Conservation (phyloP, 2,888 invertebrate species). For the Drosophila stalkeri region DNA sequence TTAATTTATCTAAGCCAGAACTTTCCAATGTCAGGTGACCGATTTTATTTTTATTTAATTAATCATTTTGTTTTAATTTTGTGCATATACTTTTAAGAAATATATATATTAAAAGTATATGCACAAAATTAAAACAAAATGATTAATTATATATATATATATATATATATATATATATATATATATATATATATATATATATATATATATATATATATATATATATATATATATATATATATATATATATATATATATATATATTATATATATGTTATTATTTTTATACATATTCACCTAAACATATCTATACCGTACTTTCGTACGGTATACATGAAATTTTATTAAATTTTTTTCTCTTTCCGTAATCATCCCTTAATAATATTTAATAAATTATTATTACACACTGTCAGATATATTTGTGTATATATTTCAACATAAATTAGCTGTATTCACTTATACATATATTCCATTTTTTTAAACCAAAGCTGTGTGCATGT, state of each 20-base stretch:
- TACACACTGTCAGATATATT: constrained; percentile 1
- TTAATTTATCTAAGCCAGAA: neutral
- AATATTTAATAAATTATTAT: neutral
- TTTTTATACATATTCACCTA: neutral
- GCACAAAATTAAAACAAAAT: too few relatives aligned
- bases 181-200: neutral
- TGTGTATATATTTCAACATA: constrained; percentile 11
- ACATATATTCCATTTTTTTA: constrained; percentile 8
- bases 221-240: neutral
- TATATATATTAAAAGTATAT: too few relatives aligned
- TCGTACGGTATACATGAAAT: constrained; percentile 9
- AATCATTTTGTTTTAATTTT: neutral
- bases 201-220: constrained; percentile 2
- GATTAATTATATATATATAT: constrained; percentile 1
- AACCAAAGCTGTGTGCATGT: constrained; percentile 13
- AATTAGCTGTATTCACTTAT: constrained; percentile 3
- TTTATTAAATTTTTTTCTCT: constrained; percentile 5
- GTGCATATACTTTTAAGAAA: neutral
- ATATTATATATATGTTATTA: neutral
- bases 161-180: neutral
- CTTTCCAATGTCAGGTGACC: neutral
- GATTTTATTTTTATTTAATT: neutral
- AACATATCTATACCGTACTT: neutral
- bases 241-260: neutral
- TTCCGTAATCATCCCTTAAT: constrained; percentile 11